These are phyloP conservation scores for Fragum sueziense DNA, from an alignment of 2,888 invertebrate species.

Conservation along the genomic window DNA sequence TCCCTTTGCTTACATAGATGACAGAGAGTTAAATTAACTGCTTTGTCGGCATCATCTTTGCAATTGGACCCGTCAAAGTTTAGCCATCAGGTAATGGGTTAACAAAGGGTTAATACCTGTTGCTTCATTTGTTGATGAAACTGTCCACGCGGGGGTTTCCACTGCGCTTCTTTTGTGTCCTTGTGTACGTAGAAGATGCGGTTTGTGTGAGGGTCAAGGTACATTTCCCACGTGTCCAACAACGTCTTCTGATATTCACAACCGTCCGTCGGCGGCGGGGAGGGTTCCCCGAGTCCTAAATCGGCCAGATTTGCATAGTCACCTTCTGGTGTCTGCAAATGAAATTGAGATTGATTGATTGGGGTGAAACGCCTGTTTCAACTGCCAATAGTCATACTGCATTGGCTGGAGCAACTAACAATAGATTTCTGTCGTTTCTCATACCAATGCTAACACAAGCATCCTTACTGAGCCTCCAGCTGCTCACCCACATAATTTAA, in stretches of 20 bases:
- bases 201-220: slow-evolving; percentile 76
- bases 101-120: slow-evolving; percentile 43
- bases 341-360: no score
- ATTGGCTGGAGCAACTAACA: no score
- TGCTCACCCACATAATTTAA: no score
- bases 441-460: no score
- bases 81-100: no score
- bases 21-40: no score
- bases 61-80: no score
- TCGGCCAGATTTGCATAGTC: slow-evolving; percentile 62
- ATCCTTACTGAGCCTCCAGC: no score
- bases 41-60: no score
- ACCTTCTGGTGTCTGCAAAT: slow-evolving; percentile 37
- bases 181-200: slow-evolving; percentile 81
- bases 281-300: slow-evolving; percentile 34
- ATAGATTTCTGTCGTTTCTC: no score
- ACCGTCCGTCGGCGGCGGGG: slow-evolving; percentile 51
- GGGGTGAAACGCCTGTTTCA: no score
- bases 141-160: slow-evolving; percentile 81
- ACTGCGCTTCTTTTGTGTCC: slow-evolving; percentile 79
- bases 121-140: slow-evolving; percentile 44
- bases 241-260: slow-evolving; percentile 58
- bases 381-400: no score
- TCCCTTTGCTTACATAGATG: not conserved
- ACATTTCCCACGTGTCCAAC: slow-evolving; percentile 79